Evolutionary conservation across 2,113 vertebrate genomes (phyloP).

Genomic region (Spilogale gracilis): DNA sequence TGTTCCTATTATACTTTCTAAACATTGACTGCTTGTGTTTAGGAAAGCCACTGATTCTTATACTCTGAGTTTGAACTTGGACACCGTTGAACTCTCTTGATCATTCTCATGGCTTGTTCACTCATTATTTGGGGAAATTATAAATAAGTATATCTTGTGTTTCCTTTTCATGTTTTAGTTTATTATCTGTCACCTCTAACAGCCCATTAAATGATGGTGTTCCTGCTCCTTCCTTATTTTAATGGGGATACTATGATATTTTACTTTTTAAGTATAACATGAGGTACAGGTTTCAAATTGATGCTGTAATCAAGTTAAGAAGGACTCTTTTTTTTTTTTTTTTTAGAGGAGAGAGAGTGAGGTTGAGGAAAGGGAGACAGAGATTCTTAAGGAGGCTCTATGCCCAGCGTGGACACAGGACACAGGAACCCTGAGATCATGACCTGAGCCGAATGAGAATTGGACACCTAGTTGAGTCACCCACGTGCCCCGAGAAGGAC

Average conservation of each 20-base stretch:
- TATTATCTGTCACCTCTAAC: not conserved
- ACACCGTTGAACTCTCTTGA: not conserved
- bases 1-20: not conserved
- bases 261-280: slow-evolving; percentile 40
- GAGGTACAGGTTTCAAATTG: not conserved
- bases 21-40: not conserved
- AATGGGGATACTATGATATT: slow-evolving; percentile 3
- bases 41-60: slow-evolving; percentile 23
- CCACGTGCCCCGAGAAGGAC: not conserved
- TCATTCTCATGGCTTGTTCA: not conserved
- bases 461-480: not conserved
- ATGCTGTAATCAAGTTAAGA: slow-evolving; percentile 40
- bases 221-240: slow-evolving; percentile 36
- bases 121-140: slow-evolving; percentile 3
- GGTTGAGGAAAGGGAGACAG: not conserved
- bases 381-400: not conserved
- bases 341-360: not conserved
- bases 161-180: slow-evolving; percentile 46
- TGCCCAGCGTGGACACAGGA: not conserved
- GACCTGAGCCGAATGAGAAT: not conserved
- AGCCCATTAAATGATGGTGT: not conserved
- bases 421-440: not conserved
- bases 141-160: not conserved
- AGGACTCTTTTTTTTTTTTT: not conserved
- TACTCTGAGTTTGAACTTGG: not conserved